Base-by-base conservation (phyloP, 2,888 invertebrate species). In the Luffia ferchaultella region DNA sequence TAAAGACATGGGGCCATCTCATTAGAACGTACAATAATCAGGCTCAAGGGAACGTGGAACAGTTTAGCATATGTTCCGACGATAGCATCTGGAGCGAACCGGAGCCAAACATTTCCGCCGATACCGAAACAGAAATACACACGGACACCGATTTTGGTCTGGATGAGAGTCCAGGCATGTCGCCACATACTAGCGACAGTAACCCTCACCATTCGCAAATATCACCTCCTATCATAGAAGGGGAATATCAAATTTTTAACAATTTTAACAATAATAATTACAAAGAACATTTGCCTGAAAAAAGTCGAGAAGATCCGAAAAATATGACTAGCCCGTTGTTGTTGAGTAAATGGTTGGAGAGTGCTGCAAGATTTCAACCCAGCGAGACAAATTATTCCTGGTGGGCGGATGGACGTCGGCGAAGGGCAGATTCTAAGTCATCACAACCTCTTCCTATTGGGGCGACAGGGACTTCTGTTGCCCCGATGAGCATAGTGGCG, bases 21-120 rank as follows among this genome's bases (percentile, higher is more conserved):
- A 92, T 89, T 52, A 88, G 88, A 59, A 87, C 90, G 9, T 92
- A 91, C 74, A 91, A 91, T 66, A 87, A 86, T 55, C 89, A 90
- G 57, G 92, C 91, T 0, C 88, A 89, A 54, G 92, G 92, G 12
- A 92, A 92, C 68, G 91, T 92, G 3, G 92, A 92, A 62, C 92
- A 92, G 65, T 92, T 92, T 68, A 91, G 91, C 68, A 91, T 92
- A 60, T 89, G 89, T 57, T 92, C 92, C 0, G 89, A 90, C 53
- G 92, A 92, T 65, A 91, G 91, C 71, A 92, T 92, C 62, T 92
- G 92, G 92, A 90, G 90, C 59, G 91, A 91, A 62, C 76, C 78
- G n/a, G 87, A 86, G 51, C 75, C 63, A 1, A 62, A 60, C 18
- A 71, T 68, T 51, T 67, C 67, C 18, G 67, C 68, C 50, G 61